Conservation (phyloP, 2,797 vertebrate genomes). For the Ambastaia sidthimunki region DNA sequence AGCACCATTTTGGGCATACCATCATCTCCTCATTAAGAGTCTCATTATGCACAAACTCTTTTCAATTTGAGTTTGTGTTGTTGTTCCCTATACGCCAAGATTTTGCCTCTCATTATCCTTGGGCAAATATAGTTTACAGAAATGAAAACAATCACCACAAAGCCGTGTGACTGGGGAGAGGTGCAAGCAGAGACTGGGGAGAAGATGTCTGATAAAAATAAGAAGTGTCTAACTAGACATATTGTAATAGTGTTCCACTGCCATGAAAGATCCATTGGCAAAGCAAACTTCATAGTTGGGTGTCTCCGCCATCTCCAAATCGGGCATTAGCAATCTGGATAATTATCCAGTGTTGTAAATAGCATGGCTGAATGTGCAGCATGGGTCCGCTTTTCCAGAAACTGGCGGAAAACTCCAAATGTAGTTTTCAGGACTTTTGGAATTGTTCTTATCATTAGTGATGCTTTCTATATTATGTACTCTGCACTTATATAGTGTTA, state of each 20-base stretch:
- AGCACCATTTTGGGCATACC: slow-evolving; percentile 40
- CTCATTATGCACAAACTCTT: slow-evolving; percentile 47
- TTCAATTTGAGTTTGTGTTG: slow-evolving; percentile 33
- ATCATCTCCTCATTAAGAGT: slow-evolving; percentile 47
- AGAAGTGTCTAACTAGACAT: slow-evolving; percentile 25
- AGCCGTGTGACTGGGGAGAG: slow-evolving; percentile 25
- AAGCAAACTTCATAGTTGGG: slow-evolving; percentile 6
- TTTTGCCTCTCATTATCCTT: slow-evolving; percentile 46
- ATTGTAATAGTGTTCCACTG: background rate
- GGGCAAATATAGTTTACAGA: slow-evolving; percentile 44
- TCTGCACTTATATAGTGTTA: background rate
- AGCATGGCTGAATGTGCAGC: background rate
- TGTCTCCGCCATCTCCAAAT: slow-evolving; percentile 30
- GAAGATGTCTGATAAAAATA: slow-evolving; percentile 34
- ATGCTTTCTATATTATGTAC: background rate
- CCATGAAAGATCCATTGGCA: slow-evolving; percentile 18
- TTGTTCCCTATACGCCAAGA: slow-evolving; percentile 42
- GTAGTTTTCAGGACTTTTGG: background rate
- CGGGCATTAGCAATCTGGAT: slow-evolving; percentile 44
- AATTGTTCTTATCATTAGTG: background rate
- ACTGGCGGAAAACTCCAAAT: background rate
- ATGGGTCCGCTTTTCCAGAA: background rate
- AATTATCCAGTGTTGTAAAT: slow-evolving; percentile 38
- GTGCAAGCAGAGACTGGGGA: slow-evolving; percentile 24
- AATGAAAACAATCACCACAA: slow-evolving; percentile 46